Evolutionary conservation across 2,797 vertebrate species (phyloP).

Genomic region (Sphaeramia orbicularis): DNA sequence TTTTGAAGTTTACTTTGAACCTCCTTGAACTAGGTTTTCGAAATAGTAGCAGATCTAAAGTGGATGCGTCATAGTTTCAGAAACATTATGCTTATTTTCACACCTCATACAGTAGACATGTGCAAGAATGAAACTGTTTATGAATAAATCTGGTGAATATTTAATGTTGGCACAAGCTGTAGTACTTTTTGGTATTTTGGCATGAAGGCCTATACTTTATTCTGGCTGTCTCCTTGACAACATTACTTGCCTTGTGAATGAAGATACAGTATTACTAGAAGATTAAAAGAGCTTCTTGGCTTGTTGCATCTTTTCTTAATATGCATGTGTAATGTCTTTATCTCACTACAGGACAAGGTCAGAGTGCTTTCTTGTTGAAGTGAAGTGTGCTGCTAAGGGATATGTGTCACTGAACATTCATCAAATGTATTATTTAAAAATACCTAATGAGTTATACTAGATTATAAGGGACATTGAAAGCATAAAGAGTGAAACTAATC

Average conservation of each 20-base stretch:
- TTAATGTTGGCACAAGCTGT: not conserved
- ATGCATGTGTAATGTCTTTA: conserved; percentile 37
- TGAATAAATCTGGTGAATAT: conserved; percentile 15
- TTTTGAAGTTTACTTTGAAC: conserved; percentile 3
- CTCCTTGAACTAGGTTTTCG: not conserved
- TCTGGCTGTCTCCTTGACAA: conserved; percentile 13
- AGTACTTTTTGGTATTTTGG: not conserved
- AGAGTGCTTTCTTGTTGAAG: conserved; percentile 11
- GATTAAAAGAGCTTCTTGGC: conserved; percentile 23
- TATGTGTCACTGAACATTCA: conserved; percentile 14
- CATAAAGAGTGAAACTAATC: too few relatives aligned
- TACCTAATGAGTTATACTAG: not conserved
- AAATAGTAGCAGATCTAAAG: conserved; percentile 1
- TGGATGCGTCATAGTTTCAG: not conserved
- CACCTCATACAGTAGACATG: not conserved
- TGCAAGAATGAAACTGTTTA: not conserved
- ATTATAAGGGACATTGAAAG: too few relatives aligned
- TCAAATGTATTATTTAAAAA: conserved; percentile 43
- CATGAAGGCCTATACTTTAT: too few relatives aligned
- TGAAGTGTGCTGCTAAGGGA: conserved; percentile 17
- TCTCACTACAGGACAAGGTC: conserved; percentile 35
- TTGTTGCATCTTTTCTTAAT: conserved; percentile 42
- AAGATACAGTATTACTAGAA: conserved; percentile 8
- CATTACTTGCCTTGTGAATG: conserved; percentile 23
- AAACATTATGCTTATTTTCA: not conserved